phyloP scores from a whole-genome alignment of 2,888 invertebrate species.

The Lithosia quadra region DNA sequence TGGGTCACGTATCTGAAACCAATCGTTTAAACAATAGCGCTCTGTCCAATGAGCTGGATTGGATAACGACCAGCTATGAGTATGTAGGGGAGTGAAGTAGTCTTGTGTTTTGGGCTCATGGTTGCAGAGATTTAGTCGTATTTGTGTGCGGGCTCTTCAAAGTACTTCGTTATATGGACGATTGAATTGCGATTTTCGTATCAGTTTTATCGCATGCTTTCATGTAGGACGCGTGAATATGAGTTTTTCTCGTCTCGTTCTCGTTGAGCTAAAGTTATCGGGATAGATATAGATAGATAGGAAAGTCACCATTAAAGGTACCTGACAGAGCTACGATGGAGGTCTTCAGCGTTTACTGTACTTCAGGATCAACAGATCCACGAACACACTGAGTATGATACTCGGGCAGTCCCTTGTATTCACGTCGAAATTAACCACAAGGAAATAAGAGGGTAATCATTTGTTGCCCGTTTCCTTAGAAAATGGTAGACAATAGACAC shows the following conservation, averaged over 20 bases:
- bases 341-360: no score
- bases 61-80: slow-evolving; percentile 38
- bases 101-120: slow-evolving; percentile 23
- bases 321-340: no score
- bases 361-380: no score
- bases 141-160: slow-evolving; percentile 18
- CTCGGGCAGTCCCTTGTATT: no score
- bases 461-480: no score
- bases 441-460: no score
- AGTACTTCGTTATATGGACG: neutral
- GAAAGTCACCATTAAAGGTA: no score
- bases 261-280: no score
- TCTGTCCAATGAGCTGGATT: slow-evolving; percentile 44
- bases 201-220: neutral
- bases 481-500: no score
- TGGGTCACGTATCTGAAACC: slow-evolving; percentile 44
- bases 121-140: slow-evolving; percentile 15
- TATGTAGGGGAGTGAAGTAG: slow-evolving; percentile 26
- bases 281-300: no score
- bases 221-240: neutral
- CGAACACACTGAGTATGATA: no score
- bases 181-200: neutral
- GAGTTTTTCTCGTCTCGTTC: neutral
- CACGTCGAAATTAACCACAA: no score
- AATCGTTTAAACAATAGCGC: slow-evolving; percentile 47